Evolutionary conservation across 2,797 vertebrate genomes (phyloP), one percentile per base, ranked within the genome.

Genomic region (Poecilia wingei): DNA sequence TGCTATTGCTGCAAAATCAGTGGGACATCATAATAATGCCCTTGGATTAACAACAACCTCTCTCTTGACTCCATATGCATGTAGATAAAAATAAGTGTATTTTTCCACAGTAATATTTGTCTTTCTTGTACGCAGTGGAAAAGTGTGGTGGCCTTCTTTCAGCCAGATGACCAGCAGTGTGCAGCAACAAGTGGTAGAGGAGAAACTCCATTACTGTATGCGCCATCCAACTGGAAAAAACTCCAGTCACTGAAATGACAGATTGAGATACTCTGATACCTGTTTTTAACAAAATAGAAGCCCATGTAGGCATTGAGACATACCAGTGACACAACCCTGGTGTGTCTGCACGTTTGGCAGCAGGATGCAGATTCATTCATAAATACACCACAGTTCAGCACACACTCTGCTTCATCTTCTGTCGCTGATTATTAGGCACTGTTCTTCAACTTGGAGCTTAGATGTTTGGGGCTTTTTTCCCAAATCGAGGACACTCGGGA

Each of bases 401-500:
- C 77, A 72, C 46, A 28, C 33, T 0, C 72, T 72, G 33, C 51
- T 49, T 70, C 85, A 80, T 87, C 84, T 81, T 79, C 72, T 69
- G 79, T 77, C 3, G 10, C 82, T 80, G 80, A 91, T 87, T 74
- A 78, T 81, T 46, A 84, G 73, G 82, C 79, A 83, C 45, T 75
- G 77, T 79, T 87, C 81, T 81, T 72, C 16, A 82, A 83, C 83
- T 79, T 83, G 85, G 74, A 84, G 84, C 86, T 89, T 82, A 66
- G 31, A 88, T 77, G 84, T 87, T 91, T 88, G 28, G n/a, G n/a
- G 12, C 25, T 9, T 36, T 64, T 64, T 66, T 91, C 92, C 90
- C 85, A 79, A 85, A 91, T 75, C 89, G 91, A 89, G 89, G 83
- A 93, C 82, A 72, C 79, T 72, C 83, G 71, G 80, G 49, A 79